phyloP scores from a whole-genome alignment of 2,797 vertebrate genomes.

The Danionella dracula region DNA sequence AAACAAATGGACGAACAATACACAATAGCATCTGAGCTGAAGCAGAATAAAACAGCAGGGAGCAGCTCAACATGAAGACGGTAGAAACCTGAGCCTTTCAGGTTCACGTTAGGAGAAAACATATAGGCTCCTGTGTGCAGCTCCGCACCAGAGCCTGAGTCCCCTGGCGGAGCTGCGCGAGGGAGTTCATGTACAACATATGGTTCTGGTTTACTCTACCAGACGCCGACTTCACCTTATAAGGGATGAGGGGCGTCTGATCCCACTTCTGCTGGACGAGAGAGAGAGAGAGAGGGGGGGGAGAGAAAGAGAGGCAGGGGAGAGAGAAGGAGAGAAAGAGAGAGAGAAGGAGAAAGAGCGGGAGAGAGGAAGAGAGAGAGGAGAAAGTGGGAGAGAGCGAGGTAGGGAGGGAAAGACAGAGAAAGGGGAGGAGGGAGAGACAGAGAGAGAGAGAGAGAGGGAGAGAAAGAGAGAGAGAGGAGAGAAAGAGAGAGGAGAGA shows the following conservation, averaged over 20 bases:
- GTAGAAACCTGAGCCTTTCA: constrained; percentile 40
- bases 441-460: too few species aligned
- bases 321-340: too few species aligned
- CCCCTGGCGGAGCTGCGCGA: constrained; percentile 22
- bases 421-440: too few species aligned
- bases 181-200: constrained; percentile 37
- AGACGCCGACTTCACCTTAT: constrained; percentile 46
- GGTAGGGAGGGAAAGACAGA: too few species aligned
- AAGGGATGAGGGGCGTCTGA: constrained; percentile 47
- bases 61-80: constrained; percentile 23
- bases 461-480: too few species aligned
- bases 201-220: constrained; percentile 48
- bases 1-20: too few species aligned
- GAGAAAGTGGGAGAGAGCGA: too few species aligned
- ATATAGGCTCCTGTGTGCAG: constrained; percentile 33
- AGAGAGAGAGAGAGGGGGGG: constrained; percentile 6
- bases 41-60: neutral
- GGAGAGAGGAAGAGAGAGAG: too few species aligned
- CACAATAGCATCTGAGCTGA: neutral
- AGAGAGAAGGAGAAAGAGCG: too few species aligned
- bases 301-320: too few species aligned
- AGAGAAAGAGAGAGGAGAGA: too few species aligned
- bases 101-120: constrained; percentile 37
- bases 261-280: constrained; percentile 22
- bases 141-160: constrained; percentile 22